Evolutionary conservation across 1,140 invertebrate species (phyloP).

Genomic region (Ctenoplectra terminalis): DNA sequence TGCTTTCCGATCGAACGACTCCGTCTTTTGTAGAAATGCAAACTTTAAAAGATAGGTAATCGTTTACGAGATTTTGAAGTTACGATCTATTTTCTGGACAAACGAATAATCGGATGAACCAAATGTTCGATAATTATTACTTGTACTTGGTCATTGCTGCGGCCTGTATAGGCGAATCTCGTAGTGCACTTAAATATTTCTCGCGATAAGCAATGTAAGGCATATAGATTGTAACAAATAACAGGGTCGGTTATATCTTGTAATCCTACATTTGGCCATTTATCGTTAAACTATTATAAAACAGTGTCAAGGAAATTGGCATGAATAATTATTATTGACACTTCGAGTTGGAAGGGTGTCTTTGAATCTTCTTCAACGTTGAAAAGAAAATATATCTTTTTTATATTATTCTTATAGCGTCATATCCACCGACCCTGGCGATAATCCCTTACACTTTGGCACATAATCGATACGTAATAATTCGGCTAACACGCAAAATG

Average conservation of each 20-base stretch:
- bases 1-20: conserved; percentile 23
- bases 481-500: conserved; percentile 61
- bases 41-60: conserved; percentile 4
- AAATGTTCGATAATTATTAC: conserved; percentile 11
- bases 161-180: conserved; percentile 37
- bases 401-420: not conserved
- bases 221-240: conserved; percentile 44
- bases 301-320: not conserved
- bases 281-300: not conserved
- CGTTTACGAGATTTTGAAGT: not conserved
- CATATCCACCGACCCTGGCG: conserved; percentile 46
- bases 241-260: conserved; percentile 36
- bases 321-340: not conserved
- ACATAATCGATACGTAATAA: conserved; percentile 57
- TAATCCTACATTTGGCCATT: not conserved
- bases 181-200: conserved; percentile 58
- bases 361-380: not conserved
- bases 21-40: conserved; percentile 43
- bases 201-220: conserved; percentile 45
- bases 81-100: not conserved
- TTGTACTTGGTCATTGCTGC: conserved; percentile 62
- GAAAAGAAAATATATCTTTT: conserved; percentile 7
- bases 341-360: not conserved
- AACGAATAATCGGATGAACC: not conserved
- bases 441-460: conserved; percentile 59